Evolutionary conservation across 2,888 invertebrate genomes (phyloP), one percentile per base, ranked within the genome.

Genomic region (Andrena hattorfiana): DNA sequence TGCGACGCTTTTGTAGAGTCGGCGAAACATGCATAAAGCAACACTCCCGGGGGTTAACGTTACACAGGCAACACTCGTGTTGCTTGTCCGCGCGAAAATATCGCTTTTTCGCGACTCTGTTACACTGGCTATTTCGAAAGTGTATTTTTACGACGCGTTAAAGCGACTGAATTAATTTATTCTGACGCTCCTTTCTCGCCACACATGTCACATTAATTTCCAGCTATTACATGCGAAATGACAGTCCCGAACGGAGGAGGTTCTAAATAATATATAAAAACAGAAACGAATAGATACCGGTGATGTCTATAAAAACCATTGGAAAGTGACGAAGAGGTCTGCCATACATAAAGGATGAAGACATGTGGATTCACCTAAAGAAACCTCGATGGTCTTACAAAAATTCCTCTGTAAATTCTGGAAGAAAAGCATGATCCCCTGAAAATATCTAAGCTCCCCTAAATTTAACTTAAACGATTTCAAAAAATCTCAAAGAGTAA

Each of bases 11-110:
- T 68, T 32, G 32, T 7, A 26, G 35, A 48, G 20, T 28, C 75
- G 1, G 13, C 42, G 62, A 56, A 56, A 78, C 75, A 75, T 68
- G 68, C 64, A 59, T 49, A 30, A 76, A 79, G 76, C 79, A 79
- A 79, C 67, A 63, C 62, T 30, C 73, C 28, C 30, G 42, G 62
- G 54, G 63, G 54, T 56, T 79, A 76, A 76, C 51, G 79, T 79
- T 79, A 76, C 69, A 64, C 35, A 16, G 28, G 4, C 63, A 56
- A 49, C 60, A 49, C 48, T 62, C 23, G 51, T 59, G 63, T 51
- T 13, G 56, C 63, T 51, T 73, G 32, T 20, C 48, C 56, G 32
- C 56, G 75, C 16, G 48, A 69, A 78, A 78, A 68, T 78, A 78
- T 78, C 56, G 68, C 68, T 68, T 63, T 69, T 69, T 56, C 23